Evolutionary conservation across 2,113 vertebrate species (phyloP).

Genomic region (Thunnus maccoyii): DNA sequence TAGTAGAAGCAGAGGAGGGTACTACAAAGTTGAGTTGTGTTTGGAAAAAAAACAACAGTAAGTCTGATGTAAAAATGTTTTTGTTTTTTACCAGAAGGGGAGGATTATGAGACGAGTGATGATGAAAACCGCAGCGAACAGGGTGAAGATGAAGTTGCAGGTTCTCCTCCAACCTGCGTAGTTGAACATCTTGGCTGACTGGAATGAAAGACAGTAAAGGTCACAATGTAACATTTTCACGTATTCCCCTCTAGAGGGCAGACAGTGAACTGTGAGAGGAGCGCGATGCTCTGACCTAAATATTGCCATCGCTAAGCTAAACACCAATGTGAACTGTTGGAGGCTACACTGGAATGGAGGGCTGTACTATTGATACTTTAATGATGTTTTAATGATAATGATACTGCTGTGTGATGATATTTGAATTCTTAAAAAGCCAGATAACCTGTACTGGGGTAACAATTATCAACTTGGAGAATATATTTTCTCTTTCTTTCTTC

Average conservation of each 20-base stretch:
- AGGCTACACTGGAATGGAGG: no score
- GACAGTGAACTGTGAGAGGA: constrained; percentile 31
- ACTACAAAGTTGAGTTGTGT: no score
- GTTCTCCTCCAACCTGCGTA: constrained; percentile 95
- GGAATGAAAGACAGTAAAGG: constrained; percentile 2
- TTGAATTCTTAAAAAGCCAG: no score
- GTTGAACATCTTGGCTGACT: constrained; percentile 99
- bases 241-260: constrained; percentile 67
- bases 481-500: not conserved
- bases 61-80: no score
- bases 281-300: not conserved
- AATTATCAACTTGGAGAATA: not conserved
- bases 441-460: no score
- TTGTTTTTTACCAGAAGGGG: constrained; percentile 92
- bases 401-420: no score
- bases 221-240: not conserved
- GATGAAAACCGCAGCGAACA: constrained; percentile 93
- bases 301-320: not conserved
- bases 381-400: no score
- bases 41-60: no score
- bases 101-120: constrained; percentile 92
- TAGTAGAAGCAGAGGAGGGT: no score
- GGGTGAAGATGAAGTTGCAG: constrained; percentile 93
- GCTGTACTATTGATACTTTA: no score
- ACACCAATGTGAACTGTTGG: not conserved